phyloP scores from a whole-genome alignment of 2,888 invertebrate genomes.

The Callyntrura sp. region DNA sequence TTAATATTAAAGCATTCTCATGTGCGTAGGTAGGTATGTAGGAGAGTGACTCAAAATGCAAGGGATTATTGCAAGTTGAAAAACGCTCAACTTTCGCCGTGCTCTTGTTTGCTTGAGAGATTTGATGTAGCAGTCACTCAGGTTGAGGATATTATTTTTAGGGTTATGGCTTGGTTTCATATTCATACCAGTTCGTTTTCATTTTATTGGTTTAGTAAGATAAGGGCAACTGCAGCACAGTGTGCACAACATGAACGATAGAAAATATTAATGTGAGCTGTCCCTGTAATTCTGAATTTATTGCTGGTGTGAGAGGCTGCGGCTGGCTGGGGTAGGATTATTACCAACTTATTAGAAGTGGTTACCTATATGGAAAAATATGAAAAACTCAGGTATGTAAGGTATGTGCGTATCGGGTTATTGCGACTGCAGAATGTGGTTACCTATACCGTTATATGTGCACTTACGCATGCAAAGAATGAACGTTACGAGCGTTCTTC shows the following conservation, averaged over 20 bases:
- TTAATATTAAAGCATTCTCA: background rate
- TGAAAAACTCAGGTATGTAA: background rate
- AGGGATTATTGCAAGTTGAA: slow-evolving; percentile 46
- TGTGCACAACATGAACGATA: background rate
- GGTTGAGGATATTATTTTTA: slow-evolving; percentile 52
- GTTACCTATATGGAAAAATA: no score
- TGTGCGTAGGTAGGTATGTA: no score
- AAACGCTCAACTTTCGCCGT: slow-evolving; percentile 34
- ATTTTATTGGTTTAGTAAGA: slow-evolving; percentile 56
- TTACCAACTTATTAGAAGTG: slow-evolving; percentile 19
- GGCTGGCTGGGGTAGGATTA: background rate
- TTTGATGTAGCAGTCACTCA: slow-evolving; percentile 11
- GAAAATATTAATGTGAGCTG: background rate
- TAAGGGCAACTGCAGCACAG: slow-evolving; percentile 5
- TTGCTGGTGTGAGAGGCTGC: background rate
- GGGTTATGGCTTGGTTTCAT: slow-evolving; percentile 53
- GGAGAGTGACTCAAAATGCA: background rate
- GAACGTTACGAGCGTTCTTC: background rate
- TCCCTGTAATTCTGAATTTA: slow-evolving; percentile 13
- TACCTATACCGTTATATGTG: background rate
- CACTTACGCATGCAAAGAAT: background rate
- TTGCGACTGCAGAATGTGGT: no score
- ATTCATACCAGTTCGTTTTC: slow-evolving; percentile 50
- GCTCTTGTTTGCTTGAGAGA: background rate
- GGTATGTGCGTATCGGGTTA: background rate